Base-by-base conservation (phyloP, 1,140 invertebrate species). In the Ylistrum balloti region DNA sequence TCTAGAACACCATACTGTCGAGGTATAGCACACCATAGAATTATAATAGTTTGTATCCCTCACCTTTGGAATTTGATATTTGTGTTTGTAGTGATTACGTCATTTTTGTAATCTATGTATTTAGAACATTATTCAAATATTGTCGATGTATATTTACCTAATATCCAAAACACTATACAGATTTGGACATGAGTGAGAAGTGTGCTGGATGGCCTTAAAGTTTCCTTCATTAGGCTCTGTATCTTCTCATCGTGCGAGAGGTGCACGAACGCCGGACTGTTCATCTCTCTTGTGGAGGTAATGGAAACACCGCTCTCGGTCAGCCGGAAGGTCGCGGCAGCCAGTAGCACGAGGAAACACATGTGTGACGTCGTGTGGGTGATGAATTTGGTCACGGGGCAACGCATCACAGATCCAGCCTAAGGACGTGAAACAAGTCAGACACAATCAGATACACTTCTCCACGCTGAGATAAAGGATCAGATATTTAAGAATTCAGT, bases 321-420 rank as follows among this genome's bases (percentile, higher is more conserved):
- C 48, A 96, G 92, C 22, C 95, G 95, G 91, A 96, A 96, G 85
- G 96, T 96, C 34, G 96, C 96, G 22, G 95, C 96, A 48, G 96
- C 94, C 85, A 96, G 92, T 15, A 96, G 93, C 11, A 96, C 94
- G 33, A 96, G 94, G 93, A 96, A 96, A 91, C 95, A 95, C 38
- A 96, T 92, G 89, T 96, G 96, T 35, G 95, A 96, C n/a, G 95
- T 94, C 0, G 95, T 96, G 96, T 99, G 98, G 95, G 99, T 99
- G 93, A 99, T 99, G 97, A 99, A 99, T 96, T 99, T 99, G 96
- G 99, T 99, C 96, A 99, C 99, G 15, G 99, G 99, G 95, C 99
- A 99, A 91, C 99, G 97, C 97, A 99, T 98, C 11, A 98, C 99
- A 94, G 98, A 98, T 33, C 99, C 99, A 91, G 98, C 97, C 90